These are phyloP conservation scores for Chamaedrilus cognettii DNA, from an alignment of 2,888 invertebrate genomes.

Conservation along the genomic window DNA sequence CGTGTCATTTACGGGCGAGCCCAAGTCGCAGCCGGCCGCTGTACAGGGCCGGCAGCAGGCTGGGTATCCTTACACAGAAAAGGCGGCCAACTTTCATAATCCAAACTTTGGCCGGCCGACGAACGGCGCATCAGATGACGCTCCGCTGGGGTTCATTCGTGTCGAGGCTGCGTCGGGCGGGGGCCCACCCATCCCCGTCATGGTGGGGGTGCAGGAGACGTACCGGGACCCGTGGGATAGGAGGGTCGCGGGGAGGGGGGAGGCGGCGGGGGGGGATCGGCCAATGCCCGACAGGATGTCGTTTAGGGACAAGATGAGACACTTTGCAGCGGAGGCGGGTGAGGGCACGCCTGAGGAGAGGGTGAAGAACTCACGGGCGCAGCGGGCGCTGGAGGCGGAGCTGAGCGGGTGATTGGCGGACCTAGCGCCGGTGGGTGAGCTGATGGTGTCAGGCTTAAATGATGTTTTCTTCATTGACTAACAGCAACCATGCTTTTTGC, in stretches of 20 bases:
- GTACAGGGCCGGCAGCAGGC: neutral
- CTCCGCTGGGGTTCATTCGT: too few relatives aligned
- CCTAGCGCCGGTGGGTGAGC: neutral
- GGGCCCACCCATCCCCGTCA: conserved; percentile 70
- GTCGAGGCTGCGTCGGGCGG: too few relatives aligned
- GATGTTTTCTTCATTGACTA: too few relatives aligned
- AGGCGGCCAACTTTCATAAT: neutral
- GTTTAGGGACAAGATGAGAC: conserved; percentile 99
- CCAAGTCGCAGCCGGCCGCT: neutral
- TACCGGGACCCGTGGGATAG: conserved; percentile 92
- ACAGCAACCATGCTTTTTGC: too few relatives aligned
- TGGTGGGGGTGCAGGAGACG: conserved; percentile 84
- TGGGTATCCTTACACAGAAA: neutral
- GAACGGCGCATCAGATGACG: neutral
- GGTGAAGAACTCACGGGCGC: conserved; percentile 93
- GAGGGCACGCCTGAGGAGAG: conserved; percentile 83
- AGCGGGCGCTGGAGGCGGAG: conserved; percentile 55
- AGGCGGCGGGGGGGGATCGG: too few relatives aligned
- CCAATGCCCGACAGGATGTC: conserved; percentile 77
- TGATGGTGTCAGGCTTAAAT: too few relatives aligned
- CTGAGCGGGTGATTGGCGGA: neutral
- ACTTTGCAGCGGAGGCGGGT: conserved; percentile 97
- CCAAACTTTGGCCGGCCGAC: neutral
- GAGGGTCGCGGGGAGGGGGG: conserved; percentile 81
- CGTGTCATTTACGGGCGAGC: neutral